Percentiles rank a stretch among this genome's conserved stretches.
Evolutionary conservation across 2,113 vertebrate genomes (phyloP).

Genomic region (Porphyrio hochstetteri): DNA sequence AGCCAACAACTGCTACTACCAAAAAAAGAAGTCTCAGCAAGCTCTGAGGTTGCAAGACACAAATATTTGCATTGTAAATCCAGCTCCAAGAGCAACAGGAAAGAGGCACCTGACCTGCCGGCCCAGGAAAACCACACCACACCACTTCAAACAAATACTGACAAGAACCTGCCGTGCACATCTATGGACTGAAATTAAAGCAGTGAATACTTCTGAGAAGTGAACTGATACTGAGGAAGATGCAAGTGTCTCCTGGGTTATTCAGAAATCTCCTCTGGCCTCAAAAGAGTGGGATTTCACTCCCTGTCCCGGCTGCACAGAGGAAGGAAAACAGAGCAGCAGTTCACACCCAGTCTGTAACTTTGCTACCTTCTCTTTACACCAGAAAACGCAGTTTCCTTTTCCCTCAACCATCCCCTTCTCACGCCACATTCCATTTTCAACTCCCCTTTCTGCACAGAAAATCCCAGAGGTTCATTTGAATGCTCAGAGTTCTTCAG

Average conservation of each 20-base stretch:
- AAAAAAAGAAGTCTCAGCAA: constrained; percentile 30
- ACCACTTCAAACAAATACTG: constrained; percentile 30
- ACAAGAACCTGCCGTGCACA: neutral
- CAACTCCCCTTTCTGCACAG: neutral
- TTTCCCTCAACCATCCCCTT: neutral
- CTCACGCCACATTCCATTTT: neutral
- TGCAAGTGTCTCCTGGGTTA: neutral
- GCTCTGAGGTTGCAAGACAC: neutral
- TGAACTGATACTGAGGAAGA: neutral
- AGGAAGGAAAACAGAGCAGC: neutral
- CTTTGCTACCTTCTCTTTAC: constrained; percentile 4
- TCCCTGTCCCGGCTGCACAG: neutral
- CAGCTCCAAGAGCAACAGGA: constrained; percentile 49
- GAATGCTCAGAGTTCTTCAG: neutral
- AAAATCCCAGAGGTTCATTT: neutral
- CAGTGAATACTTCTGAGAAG: constrained; percentile 4
- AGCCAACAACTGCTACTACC: constrained; percentile 19
- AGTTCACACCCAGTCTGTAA: neutral
- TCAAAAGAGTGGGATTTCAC: neutral
- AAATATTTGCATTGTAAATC: constrained; percentile 31
- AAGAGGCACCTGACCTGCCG: constrained; percentile 38
- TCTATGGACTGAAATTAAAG: neutral
- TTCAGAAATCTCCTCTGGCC: neutral
- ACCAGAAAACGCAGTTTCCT: constrained; percentile 20
- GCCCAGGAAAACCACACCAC: constrained; percentile 47